Percentiles rank a stretch among this genome's conserved stretches.
These are phyloP conservation scores for Hydra vulgaris DNA, from an alignment of 30 jellyfish, hydroid and myxozoan species.

Conservation along the genomic window DNA sequence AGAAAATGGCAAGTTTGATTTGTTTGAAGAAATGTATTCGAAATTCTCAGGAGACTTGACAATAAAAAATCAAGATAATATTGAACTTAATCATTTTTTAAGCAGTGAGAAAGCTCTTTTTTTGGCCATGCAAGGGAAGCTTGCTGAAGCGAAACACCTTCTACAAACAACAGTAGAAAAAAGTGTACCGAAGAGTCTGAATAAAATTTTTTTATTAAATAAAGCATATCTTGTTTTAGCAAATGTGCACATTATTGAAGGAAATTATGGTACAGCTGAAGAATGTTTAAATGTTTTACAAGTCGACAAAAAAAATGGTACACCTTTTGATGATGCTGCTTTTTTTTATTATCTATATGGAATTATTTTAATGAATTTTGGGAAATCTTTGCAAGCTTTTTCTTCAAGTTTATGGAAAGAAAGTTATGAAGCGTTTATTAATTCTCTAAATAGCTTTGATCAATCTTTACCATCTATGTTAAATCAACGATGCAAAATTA, in stretches of 20 bases:
- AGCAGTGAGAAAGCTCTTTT: conserved; percentile 7
- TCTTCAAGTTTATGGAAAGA: conserved; percentile 56
- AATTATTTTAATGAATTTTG: conserved; percentile 51
- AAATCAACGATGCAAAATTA: conserved; percentile 1
- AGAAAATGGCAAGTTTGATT: conserved; percentile 58
- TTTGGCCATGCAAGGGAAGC: conserved; percentile 36
- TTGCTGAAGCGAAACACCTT: conserved; percentile 46
- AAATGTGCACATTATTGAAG: conserved; percentile 50
- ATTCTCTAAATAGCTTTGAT: conserved; percentile 2
- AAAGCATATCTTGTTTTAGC: conserved; percentile 64
- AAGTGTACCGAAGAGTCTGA: conserved; percentile 35
- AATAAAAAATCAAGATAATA: background rate
- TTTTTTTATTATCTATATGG: conserved; percentile 39
- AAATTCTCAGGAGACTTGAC: conserved; percentile 13
- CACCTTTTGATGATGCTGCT: conserved; percentile 47
- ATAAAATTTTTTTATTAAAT: conserved; percentile 37
- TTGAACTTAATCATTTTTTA: conserved; percentile 11
- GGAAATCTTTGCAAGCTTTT: conserved; percentile 42
- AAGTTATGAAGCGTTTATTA: background rate
- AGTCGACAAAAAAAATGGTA: conserved; percentile 16
- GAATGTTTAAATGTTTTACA: conserved; percentile 60
- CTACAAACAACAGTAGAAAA: conserved; percentile 60
- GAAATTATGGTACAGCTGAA: conserved; percentile 76
- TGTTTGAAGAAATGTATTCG: conserved; percentile 34
- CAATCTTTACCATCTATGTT: conserved; percentile 7